Evolutionary conservation across 2,113 vertebrate genomes (phyloP), one percentile per base, ranked within the genome.

Genomic region (Miniopterus natalensis): DNA sequence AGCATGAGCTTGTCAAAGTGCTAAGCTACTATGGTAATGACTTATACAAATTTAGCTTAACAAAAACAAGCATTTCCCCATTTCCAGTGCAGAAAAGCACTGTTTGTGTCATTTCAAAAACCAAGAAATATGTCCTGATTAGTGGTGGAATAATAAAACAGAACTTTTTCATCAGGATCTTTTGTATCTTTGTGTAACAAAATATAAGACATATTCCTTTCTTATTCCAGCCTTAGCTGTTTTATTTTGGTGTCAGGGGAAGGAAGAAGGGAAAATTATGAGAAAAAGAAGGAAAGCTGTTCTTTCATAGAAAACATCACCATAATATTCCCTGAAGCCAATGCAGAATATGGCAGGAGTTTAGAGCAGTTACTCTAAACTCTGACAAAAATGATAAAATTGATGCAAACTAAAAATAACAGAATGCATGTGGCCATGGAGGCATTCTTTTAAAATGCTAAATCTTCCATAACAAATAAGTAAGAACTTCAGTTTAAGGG

Each of bases 1-100:
- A 96, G 93, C 88, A 42, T 92, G 78, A 80, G 14, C 80, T 93
- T 93, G 92, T 96, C 95, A 95, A 80, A 93, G 84, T 92, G 65
- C 61, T 84, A 36, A 92, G 55, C 55, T 95, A 47, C 66, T 57
- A n/a, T 92, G 92, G 53, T 85, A 97, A 94, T 96, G 87, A 90
- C 65, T 93, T 96, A 77, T n/a, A 93, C 75, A 95, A 94, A 96
- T 74, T 81, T 12, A 93, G 61, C 90, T 95, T 80, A 88, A 96
- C 84, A 95, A 97, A 96, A 95, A 94, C 90, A 94, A 90, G 42
- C 45, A 81, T 83, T 92, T 95, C 6, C 49, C 68, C 68, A 90
- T 53, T 83, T 84, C 73, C 53, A 88, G 80, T 57, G 4, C 51
- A 81, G 71, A 96, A 92, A 88, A 74, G 55, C 71, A 68, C 21